A percentile compares a stretch with the other conserved stretches of the same genome.
Evolutionary conservation across 2,113 vertebrate genomes (phyloP).

Genomic region (Gallinago undulata): DNA sequence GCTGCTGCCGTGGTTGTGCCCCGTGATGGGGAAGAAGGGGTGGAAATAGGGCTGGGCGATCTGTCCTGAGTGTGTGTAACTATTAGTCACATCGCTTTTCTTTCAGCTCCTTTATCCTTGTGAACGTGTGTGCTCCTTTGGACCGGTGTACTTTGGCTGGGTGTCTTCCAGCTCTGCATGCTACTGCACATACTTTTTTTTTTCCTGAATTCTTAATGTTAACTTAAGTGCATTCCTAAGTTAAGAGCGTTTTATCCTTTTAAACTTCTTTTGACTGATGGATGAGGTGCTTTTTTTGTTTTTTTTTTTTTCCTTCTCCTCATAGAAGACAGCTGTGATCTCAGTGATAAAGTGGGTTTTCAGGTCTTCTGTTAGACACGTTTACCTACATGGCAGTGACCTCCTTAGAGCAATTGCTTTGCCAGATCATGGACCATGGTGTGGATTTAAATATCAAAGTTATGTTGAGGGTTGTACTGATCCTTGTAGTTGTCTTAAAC

Average conservation of each 20-base stretch:
- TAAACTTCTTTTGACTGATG: background rate
- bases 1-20: background rate
- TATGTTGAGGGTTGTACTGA: background rate
- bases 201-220: background rate
- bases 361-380: background rate
- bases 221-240: background rate
- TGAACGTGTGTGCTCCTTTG: background rate
- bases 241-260: background rate
- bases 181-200: background rate
- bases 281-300: background rate
- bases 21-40: background rate
- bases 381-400: background rate
- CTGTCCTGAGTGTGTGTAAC: background rate
- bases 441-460: background rate
- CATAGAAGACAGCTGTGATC: background rate
- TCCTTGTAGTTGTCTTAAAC: background rate
- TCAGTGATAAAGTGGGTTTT: conserved; percentile 3
- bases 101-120: background rate
- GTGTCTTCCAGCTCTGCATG: background rate
- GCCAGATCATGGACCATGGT: background rate
- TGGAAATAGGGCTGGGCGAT: background rate
- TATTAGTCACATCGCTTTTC: background rate
- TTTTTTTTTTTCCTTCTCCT: background rate
- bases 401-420: background rate
- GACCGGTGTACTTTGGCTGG: background rate